Evolutionary conservation across 2,888 invertebrate genomes (phyloP).

Genomic region (Hipparchia sbordonii): DNA sequence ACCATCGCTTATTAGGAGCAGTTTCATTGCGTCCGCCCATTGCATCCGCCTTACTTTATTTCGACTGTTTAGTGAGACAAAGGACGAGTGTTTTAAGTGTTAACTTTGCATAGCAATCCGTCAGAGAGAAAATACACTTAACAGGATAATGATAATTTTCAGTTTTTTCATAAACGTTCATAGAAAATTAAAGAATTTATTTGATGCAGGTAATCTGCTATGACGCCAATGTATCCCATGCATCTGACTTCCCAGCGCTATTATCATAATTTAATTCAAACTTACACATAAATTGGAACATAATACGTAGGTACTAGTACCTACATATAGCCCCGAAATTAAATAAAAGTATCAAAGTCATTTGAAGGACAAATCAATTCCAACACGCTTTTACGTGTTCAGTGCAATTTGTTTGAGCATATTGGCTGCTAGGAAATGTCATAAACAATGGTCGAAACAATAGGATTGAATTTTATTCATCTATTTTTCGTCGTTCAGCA

Average conservation of each 20-base stretch:
- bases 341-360: not conserved
- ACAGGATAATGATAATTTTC: no score
- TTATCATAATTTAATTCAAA: no score
- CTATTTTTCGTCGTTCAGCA: conserved; percentile 22
- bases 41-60: conserved; percentile 41
- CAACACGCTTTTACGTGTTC: not conserved
- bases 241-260: no score
- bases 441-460: conserved; percentile 21
- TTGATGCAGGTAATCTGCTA: no score
- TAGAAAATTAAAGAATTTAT: no score
- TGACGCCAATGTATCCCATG: no score
- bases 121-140: not conserved
- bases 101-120: not conserved
- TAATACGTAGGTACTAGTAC: no score
- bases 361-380: not conserved
- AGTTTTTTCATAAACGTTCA: no score
- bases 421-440: conserved; percentile 3
- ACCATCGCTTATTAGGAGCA: conserved; percentile 67
- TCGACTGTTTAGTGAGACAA: not conserved
- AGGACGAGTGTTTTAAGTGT: not conserved
- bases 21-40: conserved; percentile 61
- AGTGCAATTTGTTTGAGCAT: not conserved
- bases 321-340: not conserved
- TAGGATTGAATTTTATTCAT: conserved; percentile 29
- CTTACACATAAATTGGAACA: no score